These are phyloP conservation scores for Acanthochromis polyacanthus DNA, from an alignment of 2,113 vertebrate species.

Conservation along the genomic window DNA sequence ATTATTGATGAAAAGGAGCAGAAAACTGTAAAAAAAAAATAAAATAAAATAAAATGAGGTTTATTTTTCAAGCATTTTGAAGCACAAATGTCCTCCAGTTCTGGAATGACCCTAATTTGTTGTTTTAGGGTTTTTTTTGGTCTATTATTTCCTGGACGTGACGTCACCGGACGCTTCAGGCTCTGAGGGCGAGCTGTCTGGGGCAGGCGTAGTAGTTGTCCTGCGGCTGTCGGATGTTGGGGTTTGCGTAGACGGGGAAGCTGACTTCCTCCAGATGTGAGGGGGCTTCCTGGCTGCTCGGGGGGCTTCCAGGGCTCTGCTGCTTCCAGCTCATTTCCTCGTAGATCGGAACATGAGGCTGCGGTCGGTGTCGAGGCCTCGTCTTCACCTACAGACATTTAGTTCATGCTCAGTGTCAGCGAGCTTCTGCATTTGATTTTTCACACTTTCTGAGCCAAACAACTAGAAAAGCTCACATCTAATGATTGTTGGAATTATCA, in stretches of 20 bases:
- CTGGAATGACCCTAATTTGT: too few species aligned
- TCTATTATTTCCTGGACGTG: conserved; percentile 2
- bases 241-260: conserved; percentile 69
- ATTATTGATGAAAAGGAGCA: too few species aligned
- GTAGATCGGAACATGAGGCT: conserved; percentile 59
- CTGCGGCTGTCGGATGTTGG: conserved; percentile 61
- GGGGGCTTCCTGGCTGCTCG: conserved; percentile 20
- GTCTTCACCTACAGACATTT: conserved; percentile 52
- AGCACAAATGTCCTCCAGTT: too few species aligned
- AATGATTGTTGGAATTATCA: too few species aligned
- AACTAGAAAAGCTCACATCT: too few species aligned
- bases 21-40: too few species aligned
- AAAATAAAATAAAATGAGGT: too few species aligned
- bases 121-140: neutral
- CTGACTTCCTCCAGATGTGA: conserved; percentile 74
- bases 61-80: too few species aligned
- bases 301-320: conserved; percentile 1
- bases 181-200: conserved; percentile 55
- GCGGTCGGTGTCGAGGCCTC: conserved; percentile 6
- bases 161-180: neutral
- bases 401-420: neutral
- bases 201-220: conserved; percentile 81
- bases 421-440: too few species aligned
- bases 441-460: too few species aligned
- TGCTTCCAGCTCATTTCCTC: conserved; percentile 80